A percentile compares a stretch with the other conserved stretches of the same genome.
phyloP scores from a whole-genome alignment of 1,140 invertebrate genomes.

The Oncopodura yosiiana region DNA sequence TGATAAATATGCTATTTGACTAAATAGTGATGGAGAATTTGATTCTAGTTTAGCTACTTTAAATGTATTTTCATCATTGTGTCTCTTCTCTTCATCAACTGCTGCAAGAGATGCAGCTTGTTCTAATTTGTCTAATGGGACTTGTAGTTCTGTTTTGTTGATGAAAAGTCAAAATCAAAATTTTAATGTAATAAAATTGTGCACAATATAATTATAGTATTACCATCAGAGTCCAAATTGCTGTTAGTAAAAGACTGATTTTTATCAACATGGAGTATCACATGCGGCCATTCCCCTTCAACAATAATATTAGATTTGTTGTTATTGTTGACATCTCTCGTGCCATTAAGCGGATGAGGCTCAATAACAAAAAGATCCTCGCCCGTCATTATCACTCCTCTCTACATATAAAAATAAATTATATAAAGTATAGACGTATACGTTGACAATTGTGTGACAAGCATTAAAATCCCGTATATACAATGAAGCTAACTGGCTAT shows the following conservation, averaged over 20 bases:
- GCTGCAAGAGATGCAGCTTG: slow-evolving; percentile 13
- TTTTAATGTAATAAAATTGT: not conserved
- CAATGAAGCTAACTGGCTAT: not conserved
- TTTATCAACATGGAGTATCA: not conserved
- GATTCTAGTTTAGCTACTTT: too few species aligned
- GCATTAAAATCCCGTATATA: too few species aligned
- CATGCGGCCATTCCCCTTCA: not conserved
- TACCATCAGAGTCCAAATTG: slow-evolving; percentile 9
- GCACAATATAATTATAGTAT: not conserved
- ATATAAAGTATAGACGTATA: not conserved
- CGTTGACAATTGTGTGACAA: too few species aligned
- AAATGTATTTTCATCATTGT: not conserved
- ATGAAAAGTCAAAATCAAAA: not conserved
- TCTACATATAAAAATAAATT: slow-evolving; percentile 5
- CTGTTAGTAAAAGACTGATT: not conserved
- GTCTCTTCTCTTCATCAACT: slow-evolving; percentile 3
- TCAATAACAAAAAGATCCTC: slow-evolving; percentile 21
- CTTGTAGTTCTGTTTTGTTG: slow-evolving; percentile 6
- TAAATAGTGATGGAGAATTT: too few species aligned
- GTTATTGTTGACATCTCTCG: not conserved
- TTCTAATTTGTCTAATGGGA: slow-evolving; percentile 17
- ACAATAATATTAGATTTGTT: not conserved
- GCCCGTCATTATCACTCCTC: slow-evolving; percentile 19
- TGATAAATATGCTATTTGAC: too few species aligned
- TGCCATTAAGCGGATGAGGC: slow-evolving; percentile 7